Conservation (phyloP, 2,797 vertebrate species). For the Acropternis orthonyx region DNA sequence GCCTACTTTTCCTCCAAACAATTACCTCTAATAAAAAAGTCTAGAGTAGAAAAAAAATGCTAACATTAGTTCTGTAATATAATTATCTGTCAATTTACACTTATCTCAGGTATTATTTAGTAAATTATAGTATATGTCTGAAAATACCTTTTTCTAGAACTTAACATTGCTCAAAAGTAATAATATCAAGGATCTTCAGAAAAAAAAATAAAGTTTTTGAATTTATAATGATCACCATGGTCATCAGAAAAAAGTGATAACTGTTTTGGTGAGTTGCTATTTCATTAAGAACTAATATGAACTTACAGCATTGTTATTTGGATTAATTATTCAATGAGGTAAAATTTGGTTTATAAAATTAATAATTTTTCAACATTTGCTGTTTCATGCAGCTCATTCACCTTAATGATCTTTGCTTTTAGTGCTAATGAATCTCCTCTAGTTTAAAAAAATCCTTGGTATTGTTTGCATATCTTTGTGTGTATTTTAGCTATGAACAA, state of each 20-base stretch:
- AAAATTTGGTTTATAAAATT: neutral
- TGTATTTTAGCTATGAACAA: neutral
- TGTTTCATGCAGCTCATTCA: neutral
- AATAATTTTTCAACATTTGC: neutral
- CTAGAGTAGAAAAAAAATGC: neutral
- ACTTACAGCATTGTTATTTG: neutral
- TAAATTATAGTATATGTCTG: neutral
- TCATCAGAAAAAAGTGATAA: neutral
- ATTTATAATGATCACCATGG: neutral
- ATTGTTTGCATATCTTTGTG: neutral
- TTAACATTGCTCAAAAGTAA: neutral
- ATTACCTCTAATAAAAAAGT: neutral
- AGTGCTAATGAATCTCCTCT: neutral
- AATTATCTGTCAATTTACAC: neutral
- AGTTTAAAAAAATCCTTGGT: rapidly evolving
- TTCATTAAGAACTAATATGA: neutral
- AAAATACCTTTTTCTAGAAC: neutral
- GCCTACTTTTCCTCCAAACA: neutral
- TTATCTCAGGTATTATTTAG: neutral
- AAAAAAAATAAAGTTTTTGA: neutral
- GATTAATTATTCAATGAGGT: neutral
- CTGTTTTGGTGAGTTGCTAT: neutral
- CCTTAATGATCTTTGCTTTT: neutral
- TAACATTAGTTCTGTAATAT: neutral
- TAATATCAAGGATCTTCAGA: neutral